phyloP scores from a whole-genome alignment of 2,797 vertebrate genomes.

The Amniataba percoides region DNA sequence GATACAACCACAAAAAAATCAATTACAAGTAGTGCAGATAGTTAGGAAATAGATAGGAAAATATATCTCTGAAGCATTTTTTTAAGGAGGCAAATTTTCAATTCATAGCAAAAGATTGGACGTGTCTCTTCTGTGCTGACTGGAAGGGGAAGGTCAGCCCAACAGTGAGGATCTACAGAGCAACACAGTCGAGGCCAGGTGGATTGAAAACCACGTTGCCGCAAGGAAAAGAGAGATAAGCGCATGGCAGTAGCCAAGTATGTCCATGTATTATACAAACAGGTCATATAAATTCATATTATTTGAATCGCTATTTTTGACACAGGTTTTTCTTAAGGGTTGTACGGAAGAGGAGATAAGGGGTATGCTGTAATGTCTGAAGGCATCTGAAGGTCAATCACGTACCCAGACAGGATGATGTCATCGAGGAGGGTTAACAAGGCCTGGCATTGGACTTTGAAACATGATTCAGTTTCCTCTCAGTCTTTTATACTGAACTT shows the following conservation, averaged over 20 bases:
- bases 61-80: conserved; percentile 1
- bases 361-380: conserved; percentile 56
- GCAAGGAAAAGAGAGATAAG: background rate
- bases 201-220: background rate
- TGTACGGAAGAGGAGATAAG: conserved; percentile 35
- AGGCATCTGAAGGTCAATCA: conserved; percentile 65
- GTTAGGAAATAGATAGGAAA: background rate
- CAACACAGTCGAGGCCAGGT: background rate
- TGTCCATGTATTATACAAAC: background rate
- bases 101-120: background rate
- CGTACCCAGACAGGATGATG: conserved; percentile 60
- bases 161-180: background rate
- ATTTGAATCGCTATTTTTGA: background rate
- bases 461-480: conserved; percentile 11
- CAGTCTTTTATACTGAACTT: conserved; percentile 15
- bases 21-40: background rate
- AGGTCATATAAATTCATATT: background rate
- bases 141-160: background rate
- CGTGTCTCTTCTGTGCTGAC: background rate
- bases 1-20: background rate
- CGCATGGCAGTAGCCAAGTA: background rate
- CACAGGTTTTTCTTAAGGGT: conserved; percentile 5
- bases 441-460: conserved; percentile 1
- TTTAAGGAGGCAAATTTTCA: background rate
- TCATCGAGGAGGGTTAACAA: conserved; percentile 51